These are phyloP conservation scores for Eriocheir sinensis DNA, from an alignment of 1,140 invertebrate species.

Conservation along the genomic window DNA sequence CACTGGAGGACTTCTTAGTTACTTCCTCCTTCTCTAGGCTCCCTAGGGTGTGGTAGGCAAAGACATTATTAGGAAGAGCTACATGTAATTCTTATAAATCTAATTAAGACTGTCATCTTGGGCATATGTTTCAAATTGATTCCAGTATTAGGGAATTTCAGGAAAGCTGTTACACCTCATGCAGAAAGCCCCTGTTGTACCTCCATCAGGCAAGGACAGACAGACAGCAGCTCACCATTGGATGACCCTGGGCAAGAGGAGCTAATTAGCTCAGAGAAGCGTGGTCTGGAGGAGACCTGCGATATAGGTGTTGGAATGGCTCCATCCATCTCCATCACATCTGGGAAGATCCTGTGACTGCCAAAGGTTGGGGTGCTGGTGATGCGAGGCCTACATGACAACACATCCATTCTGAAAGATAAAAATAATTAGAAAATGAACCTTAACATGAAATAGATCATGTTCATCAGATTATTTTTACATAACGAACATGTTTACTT, in stretches of 20 bases:
- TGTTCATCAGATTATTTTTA: too few relatives aligned
- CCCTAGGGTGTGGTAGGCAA: background rate
- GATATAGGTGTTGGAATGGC: background rate
- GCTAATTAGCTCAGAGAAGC: background rate
- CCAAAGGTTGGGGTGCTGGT: background rate
- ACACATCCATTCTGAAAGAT: background rate
- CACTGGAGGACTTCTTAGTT: background rate
- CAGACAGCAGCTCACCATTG: background rate
- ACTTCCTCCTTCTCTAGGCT: background rate
- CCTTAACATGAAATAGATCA: too few relatives aligned
- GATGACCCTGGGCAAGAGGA: background rate
- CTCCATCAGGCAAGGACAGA: background rate
- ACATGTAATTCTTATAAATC: too few relatives aligned
- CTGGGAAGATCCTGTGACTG: background rate
- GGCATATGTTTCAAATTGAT: too few relatives aligned
- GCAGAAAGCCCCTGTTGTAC: too few relatives aligned
- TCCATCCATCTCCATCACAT: background rate
- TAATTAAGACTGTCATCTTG: too few relatives aligned
- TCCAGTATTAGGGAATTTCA: too few relatives aligned
- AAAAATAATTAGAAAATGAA: too few relatives aligned
- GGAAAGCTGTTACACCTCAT: too few relatives aligned
- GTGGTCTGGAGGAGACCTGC: background rate
- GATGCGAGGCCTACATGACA: background rate
- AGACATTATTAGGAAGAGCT: background rate
- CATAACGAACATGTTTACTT: too few relatives aligned